These are phyloP conservation scores for Lateolabrax maculatus DNA, from an alignment of 2,797 vertebrate genomes.

Conservation along the genomic window DNA sequence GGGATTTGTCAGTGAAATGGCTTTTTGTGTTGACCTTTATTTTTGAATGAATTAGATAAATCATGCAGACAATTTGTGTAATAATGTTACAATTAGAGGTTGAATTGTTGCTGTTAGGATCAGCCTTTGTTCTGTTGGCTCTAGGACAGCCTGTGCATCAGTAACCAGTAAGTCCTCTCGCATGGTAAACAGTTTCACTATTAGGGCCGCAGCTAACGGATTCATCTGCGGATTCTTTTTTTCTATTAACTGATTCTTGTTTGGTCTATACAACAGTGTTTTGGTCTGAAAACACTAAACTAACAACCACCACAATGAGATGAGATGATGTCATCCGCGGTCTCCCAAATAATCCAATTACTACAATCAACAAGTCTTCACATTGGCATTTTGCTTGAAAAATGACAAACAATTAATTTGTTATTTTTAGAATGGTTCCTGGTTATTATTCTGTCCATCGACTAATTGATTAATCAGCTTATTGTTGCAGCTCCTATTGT, in stretches of 20 bases:
- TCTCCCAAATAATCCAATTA: not conserved
- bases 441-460: not conserved
- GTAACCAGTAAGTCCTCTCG: not conserved
- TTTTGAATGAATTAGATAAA: slow-evolving; percentile 25
- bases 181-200: not conserved
- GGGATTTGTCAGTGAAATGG: slow-evolving; percentile 15
- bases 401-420: not conserved
- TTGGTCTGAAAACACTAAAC: not conserved
- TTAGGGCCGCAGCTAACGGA: not conserved
- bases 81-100: not conserved
- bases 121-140: not conserved
- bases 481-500: not conserved
- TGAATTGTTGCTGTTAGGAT: slow-evolving; percentile 13
- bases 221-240: not conserved
- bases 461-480: not conserved
- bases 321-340: too few relatives aligned
- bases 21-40: slow-evolving; percentile 23
- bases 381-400: not conserved
- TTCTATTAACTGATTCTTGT: not conserved
- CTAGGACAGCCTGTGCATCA: not conserved
- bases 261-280: not conserved
- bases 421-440: not conserved
- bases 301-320: not conserved
- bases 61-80: not conserved
- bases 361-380: not conserved